Base-by-base conservation (phyloP, 2,888 invertebrate species). In the Oxytorus armatus region DNA sequence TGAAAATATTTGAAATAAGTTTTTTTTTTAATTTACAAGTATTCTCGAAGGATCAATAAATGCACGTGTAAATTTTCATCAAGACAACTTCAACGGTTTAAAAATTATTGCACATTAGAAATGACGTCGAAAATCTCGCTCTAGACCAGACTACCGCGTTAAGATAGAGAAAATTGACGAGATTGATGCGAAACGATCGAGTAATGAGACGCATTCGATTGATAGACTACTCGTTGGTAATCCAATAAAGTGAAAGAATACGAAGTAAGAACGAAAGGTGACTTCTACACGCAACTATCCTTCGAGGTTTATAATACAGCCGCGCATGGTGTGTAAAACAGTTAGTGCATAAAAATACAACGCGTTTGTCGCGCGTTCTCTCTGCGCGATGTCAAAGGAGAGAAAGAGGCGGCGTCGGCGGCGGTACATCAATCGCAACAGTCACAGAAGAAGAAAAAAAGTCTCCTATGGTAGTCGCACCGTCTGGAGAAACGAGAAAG, bases 371-470 rank as follows among this genome's bases (percentile, higher is more conserved):
- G 68, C 77, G 59, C 68, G 77, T 63, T 77, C 47, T 73, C 42
- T 73, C 29, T 57, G 47, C 16, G 57, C 14, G 57, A 69, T 79
- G 69, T 39, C 63, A 44, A 36, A 55, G 66, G 72, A 59, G 25
- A 59, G 72, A n/a, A n/a, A 53, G 44, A 68, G 68, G 36, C 68
- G 70, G 57, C 68, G 73, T 61, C 76, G 68, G 55, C 79, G 76
- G 83, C 79, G 81, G 82, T 80, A 84, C 84, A 84, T 84, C 84
- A 84, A 84, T 83, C 84, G 84, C 68, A 36, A 72, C 33, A 47
- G 25, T 53, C 21, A 53, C 53, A 8, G 70, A 25, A 65, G 68
- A 65, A 72, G 59, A 80, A 78, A 63, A 68, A 73, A 73, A 80
- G 80, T 80, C 75, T 77, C 16, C 72, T 66, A 63, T 69, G 68